Evolutionary conservation across 2,113 vertebrate genomes (phyloP).

Genomic region (Ammodytes dubius): DNA sequence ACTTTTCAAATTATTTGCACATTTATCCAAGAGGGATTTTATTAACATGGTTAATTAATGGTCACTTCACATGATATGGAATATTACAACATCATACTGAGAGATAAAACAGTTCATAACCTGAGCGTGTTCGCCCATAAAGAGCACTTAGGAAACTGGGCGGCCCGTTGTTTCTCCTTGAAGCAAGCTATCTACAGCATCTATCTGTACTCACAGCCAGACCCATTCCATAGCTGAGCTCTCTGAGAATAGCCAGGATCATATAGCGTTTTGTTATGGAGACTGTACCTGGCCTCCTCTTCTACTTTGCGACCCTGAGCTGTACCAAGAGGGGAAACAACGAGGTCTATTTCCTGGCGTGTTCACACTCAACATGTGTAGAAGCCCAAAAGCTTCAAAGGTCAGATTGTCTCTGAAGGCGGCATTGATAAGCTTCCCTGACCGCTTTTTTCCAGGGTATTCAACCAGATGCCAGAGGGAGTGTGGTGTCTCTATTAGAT

Average conservation of each 20-base stretch:
- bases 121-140: not conserved
- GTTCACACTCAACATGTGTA: conserved; percentile 28
- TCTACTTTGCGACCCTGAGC: conserved; percentile 38
- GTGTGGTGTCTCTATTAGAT: conserved; percentile 28
- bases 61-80: too few species aligned
- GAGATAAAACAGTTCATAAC: not conserved
- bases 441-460: conserved; percentile 57
- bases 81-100: not conserved
- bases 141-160: conserved; percentile 16
- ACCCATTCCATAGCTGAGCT: conserved; percentile 53
- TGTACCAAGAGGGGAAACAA: conserved; percentile 5
- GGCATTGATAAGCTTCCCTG: conserved; percentile 53
- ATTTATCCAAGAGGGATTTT: not conserved
- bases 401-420: conserved; percentile 63
- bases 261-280: conserved; percentile 41
- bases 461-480: conserved; percentile 55
- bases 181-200: conserved; percentile 41
- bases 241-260: conserved; percentile 66
- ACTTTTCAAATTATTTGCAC: not conserved
- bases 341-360: conserved; percentile 38
- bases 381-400: conserved; percentile 37
- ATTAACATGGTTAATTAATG: not conserved
- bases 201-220: conserved; percentile 28
- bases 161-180: conserved; percentile 46
- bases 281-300: conserved; percentile 39